These are phyloP conservation scores for Hydroisotoma schaefferi DNA, from an alignment of 2,888 invertebrate genomes.

Conservation along the genomic window DNA sequence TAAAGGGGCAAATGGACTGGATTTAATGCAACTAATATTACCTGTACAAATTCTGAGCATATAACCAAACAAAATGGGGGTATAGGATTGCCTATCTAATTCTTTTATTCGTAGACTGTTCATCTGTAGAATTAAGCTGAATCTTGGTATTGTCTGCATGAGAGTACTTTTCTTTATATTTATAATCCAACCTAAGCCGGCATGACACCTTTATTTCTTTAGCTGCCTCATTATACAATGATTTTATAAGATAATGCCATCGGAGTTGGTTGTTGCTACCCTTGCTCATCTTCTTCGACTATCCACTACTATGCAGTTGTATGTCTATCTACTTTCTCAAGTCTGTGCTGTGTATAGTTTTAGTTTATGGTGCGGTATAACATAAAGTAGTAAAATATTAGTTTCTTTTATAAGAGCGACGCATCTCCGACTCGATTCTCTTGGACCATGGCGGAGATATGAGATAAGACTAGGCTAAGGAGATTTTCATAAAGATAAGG, in stretches of 20 bases:
- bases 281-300: neutral
- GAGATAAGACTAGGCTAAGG: conserved; percentile 5
- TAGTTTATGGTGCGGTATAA: no score
- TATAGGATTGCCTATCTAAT: no score
- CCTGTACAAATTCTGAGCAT: no score
- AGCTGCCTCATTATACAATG: conserved; percentile 9
- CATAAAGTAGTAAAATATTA: no score
- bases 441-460: conserved; percentile 2
- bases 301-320: neutral
- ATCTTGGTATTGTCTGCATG: no score
- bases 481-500: conserved; percentile 7
- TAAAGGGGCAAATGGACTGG: no score
- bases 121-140: no score
- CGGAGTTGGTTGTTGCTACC: neutral
- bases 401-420: neutral
- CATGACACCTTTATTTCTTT: conserved; percentile 14
- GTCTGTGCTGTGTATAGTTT: no score
- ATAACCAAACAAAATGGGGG: no score
- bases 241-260: conserved; percentile 1
- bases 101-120: no score
- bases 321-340: no score
- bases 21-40: no score
- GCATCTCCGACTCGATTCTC: neutral
- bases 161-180: conserved; percentile 5
- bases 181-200: conserved; percentile 13